Percentiles rank a stretch among this genome's conserved stretches.
These are phyloP conservation scores for Solenopsis fugax DNA, from an alignment of 1,140 invertebrate species.

Conservation along the genomic window DNA sequence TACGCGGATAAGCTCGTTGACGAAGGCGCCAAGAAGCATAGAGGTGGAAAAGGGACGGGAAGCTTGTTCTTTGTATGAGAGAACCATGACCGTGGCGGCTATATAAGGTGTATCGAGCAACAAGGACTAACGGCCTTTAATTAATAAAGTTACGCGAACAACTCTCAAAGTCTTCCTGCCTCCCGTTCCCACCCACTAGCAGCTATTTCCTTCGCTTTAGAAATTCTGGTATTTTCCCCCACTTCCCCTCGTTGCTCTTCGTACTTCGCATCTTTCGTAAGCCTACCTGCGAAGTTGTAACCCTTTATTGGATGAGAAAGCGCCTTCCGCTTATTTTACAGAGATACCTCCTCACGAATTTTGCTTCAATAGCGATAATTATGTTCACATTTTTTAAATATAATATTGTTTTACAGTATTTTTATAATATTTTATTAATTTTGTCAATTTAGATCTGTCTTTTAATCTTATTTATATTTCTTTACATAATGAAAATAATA, in stretches of 20 bases:
- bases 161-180: slow-evolving; percentile 81
- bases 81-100: slow-evolving; percentile 70
- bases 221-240: slow-evolving; percentile 82
- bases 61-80: slow-evolving; percentile 71
- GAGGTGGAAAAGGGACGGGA: slow-evolving; percentile 39
- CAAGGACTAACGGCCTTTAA: slow-evolving; percentile 85
- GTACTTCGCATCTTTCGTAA: slow-evolving; percentile 65
- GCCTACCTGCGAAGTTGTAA: slow-evolving; percentile 66
- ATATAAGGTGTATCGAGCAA: slow-evolving; percentile 83
- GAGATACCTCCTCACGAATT: slow-evolving; percentile 46
- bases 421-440: background rate
- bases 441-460: background rate
- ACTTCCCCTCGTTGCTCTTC: slow-evolving; percentile 66
- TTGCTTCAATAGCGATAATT: slow-evolving; percentile 45
- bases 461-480: background rate
- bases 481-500: background rate
- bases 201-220: slow-evolving; percentile 77
- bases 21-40: slow-evolving; percentile 50
- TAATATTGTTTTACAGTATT: background rate
- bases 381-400: background rate
- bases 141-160: slow-evolving; percentile 86
- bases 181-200: slow-evolving; percentile 65
- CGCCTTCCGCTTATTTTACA: slow-evolving; percentile 49
- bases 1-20: slow-evolving; percentile 65
- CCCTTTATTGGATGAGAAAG: slow-evolving; percentile 66